A percentile compares a stretch with the other conserved stretches of the same genome.
phyloP scores from a whole-genome alignment of 1,140 invertebrate species.

The Drosophila guanche region DNA sequence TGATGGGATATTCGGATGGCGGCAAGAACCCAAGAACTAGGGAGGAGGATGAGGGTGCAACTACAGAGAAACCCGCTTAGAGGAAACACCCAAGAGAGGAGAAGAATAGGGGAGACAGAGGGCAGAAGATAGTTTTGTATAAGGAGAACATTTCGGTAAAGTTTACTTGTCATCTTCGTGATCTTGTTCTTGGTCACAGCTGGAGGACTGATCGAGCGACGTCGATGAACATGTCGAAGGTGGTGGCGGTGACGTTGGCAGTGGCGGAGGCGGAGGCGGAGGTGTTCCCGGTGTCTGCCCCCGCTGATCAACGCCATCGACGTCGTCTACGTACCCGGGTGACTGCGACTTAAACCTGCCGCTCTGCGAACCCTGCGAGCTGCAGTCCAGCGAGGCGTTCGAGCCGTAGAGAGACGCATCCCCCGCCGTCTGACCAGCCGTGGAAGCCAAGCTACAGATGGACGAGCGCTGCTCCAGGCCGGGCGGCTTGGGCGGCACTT shows the following conservation, averaged over 20 bases:
- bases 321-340: constrained; percentile 76
- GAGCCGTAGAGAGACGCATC: constrained; percentile 57
- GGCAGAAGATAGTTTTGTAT: not conserved
- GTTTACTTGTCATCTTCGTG: constrained; percentile 65
- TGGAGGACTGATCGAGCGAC: too few species aligned
- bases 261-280: not conserved
- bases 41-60: not conserved
- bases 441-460: constrained; percentile 75
- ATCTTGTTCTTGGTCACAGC: too few species aligned
- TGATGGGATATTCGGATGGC: too few species aligned
- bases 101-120: not conserved
- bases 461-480: constrained; percentile 58
- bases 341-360: constrained; percentile 78
- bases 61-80: constrained; percentile 4
- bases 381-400: constrained; percentile 61
- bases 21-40: too few species aligned
- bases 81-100: constrained; percentile 7
- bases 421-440: constrained; percentile 25
- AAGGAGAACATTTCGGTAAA: constrained; percentile 33
- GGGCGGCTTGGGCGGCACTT: constrained; percentile 52
- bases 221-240: too few species aligned
- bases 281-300: constrained; percentile 6
- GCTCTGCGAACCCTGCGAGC: constrained; percentile 62
- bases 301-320: constrained; percentile 6
- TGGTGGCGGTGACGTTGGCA: too few species aligned